Base-by-base conservation (phyloP, 2,888 invertebrate genomes). In the Ormia ochracea region DNA sequence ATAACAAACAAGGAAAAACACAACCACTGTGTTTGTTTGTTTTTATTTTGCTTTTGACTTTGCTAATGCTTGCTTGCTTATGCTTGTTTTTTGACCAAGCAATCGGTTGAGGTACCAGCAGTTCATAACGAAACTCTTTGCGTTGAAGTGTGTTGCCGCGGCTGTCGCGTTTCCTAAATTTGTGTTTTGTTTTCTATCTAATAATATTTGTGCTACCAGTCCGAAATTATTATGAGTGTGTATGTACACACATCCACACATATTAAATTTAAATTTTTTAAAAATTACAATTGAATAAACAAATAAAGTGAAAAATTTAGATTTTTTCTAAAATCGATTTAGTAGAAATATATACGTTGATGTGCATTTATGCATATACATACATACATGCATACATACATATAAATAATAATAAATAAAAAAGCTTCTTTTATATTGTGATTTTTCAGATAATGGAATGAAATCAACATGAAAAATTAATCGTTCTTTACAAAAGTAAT, bases 121-220 rank as follows among this genome's bases (percentile, higher is more conserved):
- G 76, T 80, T 76, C 76, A 73, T 50, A 68, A 80, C 76, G 76
- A 80, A 63, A 73, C 80, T 68, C 68, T 66, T 76, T 56, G 68
- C 63, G 58, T 56, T 38, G 63, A 68, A 73, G 80, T 76, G 36
- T 61, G 45, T 7, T 21, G 43, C 23, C 48, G 21, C 68, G 76
- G 72, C 52, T 72, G 72, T 31, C 61, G 61, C 68, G 56, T 28
- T 26, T 31, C 4, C 28, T 45, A 17, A 38, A 54, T 17, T 58
- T 63, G 48, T 50, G 48, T 70, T 63, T 69, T 63, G 2, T 61
- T 19, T 33, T 41, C 12, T 36, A 61, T 61, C 26, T 54, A 72
- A 61, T 43, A 61, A 52, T 23, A 43, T 63, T 33, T 54, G 26
- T 33, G 61, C 72, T 63, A 72, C 52, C n/a, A 21, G 9, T 58